These are phyloP conservation scores for Scrobipalpa atriplicella DNA, from an alignment of 2,888 invertebrate genomes.

Conservation along the genomic window DNA sequence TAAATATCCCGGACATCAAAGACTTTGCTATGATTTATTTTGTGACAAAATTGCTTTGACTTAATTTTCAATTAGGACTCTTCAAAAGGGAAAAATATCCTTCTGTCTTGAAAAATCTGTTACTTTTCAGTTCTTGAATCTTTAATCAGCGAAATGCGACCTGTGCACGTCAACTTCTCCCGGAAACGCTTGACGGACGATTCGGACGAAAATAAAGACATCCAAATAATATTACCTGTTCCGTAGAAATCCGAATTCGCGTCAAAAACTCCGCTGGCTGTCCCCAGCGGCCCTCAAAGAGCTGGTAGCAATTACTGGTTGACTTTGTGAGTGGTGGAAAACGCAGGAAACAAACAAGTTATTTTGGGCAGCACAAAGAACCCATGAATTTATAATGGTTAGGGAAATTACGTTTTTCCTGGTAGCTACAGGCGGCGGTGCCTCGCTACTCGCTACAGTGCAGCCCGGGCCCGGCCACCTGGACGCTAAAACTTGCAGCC, in stretches of 20 bases:
- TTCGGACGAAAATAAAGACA: background rate
- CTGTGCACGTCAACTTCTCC: background rate
- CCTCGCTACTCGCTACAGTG: conserved; percentile 22
- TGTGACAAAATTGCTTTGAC: too few species aligned
- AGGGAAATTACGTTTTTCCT: conserved; percentile 76
- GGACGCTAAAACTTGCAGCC: conserved; percentile 8
- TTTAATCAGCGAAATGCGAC: background rate
- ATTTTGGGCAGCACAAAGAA: conserved; percentile 71
- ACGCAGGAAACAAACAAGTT: conserved; percentile 69
- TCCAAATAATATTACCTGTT: background rate
- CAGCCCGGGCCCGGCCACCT: conserved; percentile 23
- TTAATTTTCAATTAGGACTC: too few species aligned
- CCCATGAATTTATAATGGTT: conserved; percentile 76
- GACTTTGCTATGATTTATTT: too few species aligned
- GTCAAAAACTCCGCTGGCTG: background rate
- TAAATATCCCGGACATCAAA: too few species aligned
- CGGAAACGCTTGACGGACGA: background rate
- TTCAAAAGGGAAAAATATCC: too few species aligned
- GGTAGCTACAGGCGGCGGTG: conserved; percentile 38
- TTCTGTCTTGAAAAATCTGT: too few species aligned
- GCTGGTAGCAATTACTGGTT: conserved; percentile 59
- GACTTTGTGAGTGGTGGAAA: conserved; percentile 45
- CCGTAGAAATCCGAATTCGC: conserved; percentile 24
- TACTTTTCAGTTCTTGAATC: too few species aligned
- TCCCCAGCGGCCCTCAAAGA: conserved; percentile 29